Conservation (phyloP, 2,888 invertebrate species). For the Linnaemya vulpina region DNA sequence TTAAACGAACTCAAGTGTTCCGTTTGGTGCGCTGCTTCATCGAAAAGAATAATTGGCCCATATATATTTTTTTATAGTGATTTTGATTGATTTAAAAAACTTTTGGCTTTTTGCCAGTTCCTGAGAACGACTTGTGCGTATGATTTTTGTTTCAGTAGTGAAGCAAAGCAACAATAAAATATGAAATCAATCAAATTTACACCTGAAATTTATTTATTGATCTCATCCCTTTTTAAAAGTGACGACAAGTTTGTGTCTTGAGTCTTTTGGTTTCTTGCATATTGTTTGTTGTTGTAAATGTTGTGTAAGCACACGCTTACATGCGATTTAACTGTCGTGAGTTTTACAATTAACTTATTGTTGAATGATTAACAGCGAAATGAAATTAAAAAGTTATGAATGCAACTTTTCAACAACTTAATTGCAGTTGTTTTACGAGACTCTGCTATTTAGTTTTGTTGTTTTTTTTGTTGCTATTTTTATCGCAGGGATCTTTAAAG, state of each 20-base stretch:
- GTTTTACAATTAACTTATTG: constrained; percentile 7
- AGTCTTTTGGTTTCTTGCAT: constrained; percentile 42
- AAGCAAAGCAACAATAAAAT: neutral
- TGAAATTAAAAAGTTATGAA: constrained; percentile 10
- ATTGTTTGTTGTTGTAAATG: neutral
- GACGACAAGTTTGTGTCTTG: constrained; percentile 40
- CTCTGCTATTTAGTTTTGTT: constrained; percentile 1
- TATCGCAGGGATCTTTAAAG: constrained; percentile 24
- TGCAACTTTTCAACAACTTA: neutral
- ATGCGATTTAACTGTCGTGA: neutral
- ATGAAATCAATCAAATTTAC: neutral
- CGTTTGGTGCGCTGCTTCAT: no score
- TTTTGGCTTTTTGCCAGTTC: no score
- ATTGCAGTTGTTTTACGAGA: constrained; percentile 2
- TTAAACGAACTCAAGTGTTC: no score
- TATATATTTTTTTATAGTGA: no score
- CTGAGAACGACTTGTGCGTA: no score
- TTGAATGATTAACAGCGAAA: neutral
- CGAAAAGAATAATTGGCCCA: no score
- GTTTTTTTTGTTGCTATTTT: neutral
- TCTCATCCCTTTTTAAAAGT: neutral
- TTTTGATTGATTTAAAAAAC: no score
- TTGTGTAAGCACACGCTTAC: neutral
- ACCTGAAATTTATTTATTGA: neutral
- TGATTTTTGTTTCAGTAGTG: neutral